These are phyloP conservation scores for Hydractinia symbiolongicarpus DNA, from an alignment of 30 jellyfish, hydroid and myxozoan species.

Conservation along the genomic window DNA sequence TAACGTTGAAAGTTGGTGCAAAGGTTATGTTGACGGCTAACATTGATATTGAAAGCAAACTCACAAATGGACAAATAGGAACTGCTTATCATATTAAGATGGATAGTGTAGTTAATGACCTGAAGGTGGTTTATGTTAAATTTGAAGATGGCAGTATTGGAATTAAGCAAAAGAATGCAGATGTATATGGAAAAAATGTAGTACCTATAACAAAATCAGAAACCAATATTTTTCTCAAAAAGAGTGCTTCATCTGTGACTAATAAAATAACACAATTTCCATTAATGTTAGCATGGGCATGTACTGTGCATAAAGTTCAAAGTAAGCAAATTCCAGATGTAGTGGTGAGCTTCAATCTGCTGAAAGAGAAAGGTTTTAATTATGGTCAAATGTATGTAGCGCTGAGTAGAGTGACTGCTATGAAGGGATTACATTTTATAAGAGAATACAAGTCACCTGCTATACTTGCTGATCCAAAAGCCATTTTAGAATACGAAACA, in stretches of 20 bases:
- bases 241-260: background rate
- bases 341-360: constrained; percentile 1
- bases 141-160: constrained; percentile 9
- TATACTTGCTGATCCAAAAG: constrained; percentile 10
- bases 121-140: background rate
- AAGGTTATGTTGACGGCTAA: constrained; percentile 1
- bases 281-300: constrained; percentile 19
- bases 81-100: background rate
- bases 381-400: constrained; percentile 25
- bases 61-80: constrained; percentile 29
- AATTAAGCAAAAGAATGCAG: background rate
- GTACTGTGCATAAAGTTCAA: background rate
- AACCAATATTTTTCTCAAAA: too few relatives aligned
- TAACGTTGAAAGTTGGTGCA: constrained; percentile 10
- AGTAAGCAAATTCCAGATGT: background rate
- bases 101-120: background rate
- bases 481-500: too few relatives aligned
- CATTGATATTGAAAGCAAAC: constrained; percentile 17
- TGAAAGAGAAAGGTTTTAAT: constrained; percentile 5
- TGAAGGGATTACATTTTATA: constrained; percentile 11
- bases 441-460: background rate
- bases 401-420: constrained; percentile 5
- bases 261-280: background rate
- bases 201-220: background rate
- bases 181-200: background rate